Conservation (phyloP, 2,797 vertebrate genomes). For the Sebastes cheni region DNA sequence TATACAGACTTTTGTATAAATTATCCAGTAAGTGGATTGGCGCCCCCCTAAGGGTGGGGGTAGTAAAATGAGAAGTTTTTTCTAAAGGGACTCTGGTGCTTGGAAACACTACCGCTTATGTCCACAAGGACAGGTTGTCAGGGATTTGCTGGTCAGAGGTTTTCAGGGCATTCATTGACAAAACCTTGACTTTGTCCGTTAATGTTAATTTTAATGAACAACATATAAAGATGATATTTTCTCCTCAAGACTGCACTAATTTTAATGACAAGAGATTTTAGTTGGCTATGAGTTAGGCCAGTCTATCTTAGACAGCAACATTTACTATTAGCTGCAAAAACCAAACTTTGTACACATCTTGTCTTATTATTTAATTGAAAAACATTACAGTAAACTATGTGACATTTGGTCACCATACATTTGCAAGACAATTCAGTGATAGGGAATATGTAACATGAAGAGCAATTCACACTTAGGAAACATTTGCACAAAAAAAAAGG, state of each 20-base stretch:
- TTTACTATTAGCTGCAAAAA: slow-evolving; percentile 24
- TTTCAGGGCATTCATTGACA: neutral
- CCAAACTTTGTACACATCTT: slow-evolving; percentile 1
- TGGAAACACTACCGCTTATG: no score
- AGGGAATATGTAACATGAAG: slow-evolving; percentile 24
- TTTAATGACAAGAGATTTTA: neutral
- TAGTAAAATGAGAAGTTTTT: no score
- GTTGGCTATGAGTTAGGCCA: neutral
- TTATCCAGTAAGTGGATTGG: no score
- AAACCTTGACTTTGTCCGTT: neutral
- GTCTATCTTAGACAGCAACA: neutral
- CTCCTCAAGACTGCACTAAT: neutral
- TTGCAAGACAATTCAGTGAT: slow-evolving; percentile 29
- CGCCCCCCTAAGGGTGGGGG: no score
- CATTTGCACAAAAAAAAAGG: slow-evolving; percentile 25
- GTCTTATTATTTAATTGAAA: slow-evolving; percentile 56
- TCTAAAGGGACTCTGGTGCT: neutral
- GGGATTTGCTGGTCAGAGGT: neutral
- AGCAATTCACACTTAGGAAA: slow-evolving; percentile 25
- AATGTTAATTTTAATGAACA: neutral
- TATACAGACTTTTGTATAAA: no score
- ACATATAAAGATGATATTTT: neutral
- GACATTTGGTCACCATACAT: slow-evolving; percentile 27
- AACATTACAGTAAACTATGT: slow-evolving; percentile 49
- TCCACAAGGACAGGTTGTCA: neutral